phyloP scores from a whole-genome alignment of 2,113 vertebrate genomes.

The Dermatemys mawii region DNA sequence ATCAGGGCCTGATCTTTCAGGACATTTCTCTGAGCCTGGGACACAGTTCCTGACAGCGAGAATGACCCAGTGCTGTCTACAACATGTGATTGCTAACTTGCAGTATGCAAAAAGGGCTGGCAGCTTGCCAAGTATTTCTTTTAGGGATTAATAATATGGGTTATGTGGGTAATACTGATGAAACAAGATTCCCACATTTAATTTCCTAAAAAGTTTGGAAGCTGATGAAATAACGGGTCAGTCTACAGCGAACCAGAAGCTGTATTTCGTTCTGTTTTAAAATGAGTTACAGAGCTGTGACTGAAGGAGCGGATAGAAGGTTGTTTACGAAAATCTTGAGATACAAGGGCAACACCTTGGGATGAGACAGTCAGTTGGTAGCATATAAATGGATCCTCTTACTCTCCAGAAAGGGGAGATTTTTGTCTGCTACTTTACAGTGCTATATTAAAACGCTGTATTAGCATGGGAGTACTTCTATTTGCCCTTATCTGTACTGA shows the following conservation, averaged over 20 bases:
- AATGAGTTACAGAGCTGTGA: not conserved
- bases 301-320: not conserved
- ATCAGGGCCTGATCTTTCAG: not conserved
- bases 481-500: constrained; percentile 49
- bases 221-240: not conserved
- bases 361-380: constrained; percentile 1
- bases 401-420: constrained; percentile 53
- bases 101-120: not conserved
- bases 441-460: constrained; percentile 6
- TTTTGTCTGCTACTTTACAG: constrained; percentile 50
- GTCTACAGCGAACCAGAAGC: not conserved
- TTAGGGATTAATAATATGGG: rapidly evolving
- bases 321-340: constrained; percentile 18
- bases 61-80: not conserved
- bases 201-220: not conserved
- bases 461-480: constrained; percentile 61
- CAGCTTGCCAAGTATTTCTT: not conserved
- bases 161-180: not conserved
- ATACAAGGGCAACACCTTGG: constrained; percentile 11
- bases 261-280: not conserved
- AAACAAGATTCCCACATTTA: not conserved
- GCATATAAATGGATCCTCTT: not conserved
- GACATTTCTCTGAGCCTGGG: not conserved
- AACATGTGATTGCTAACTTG: not conserved
- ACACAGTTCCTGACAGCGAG: not conserved